Conservation (phyloP, 2,888 invertebrate genomes). For the Molorchus minor region DNA sequence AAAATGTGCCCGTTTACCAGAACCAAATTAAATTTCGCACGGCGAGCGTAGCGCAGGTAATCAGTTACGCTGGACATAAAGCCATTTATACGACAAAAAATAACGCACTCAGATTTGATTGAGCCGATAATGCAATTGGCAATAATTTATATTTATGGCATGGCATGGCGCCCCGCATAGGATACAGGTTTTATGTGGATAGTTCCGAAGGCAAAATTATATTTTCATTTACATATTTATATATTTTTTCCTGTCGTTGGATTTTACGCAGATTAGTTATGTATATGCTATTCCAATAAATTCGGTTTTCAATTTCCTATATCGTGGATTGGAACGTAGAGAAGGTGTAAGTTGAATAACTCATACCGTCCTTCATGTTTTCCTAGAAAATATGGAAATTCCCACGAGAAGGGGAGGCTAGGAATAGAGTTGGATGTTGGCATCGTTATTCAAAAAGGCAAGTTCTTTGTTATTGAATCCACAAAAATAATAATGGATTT, state of each 20-base stretch:
- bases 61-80: not conserved
- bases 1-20: not conserved
- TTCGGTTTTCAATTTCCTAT: constrained; percentile 3
- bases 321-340: too few species aligned
- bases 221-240: constrained; percentile 9
- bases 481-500: too few species aligned
- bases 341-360: too few species aligned
- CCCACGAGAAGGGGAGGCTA: too few species aligned
- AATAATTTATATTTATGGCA: constrained; percentile 2
- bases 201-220: constrained; percentile 3
- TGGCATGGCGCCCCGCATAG: not conserved
- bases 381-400: too few species aligned
- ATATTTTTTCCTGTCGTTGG: not conserved
- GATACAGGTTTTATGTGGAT: too few species aligned
- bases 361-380: too few species aligned
- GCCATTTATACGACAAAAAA: constrained; percentile 1
- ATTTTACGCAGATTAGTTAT: constrained; percentile 4
- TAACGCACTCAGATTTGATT: not conserved
- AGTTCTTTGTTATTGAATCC: too few species aligned
- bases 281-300: not conserved
- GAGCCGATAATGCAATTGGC: not conserved
- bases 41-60: too few species aligned
- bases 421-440: too few species aligned
- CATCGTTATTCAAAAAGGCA: too few species aligned
- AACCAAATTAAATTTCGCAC: not conserved